These are phyloP conservation scores for Emys orbicularis DNA, from an alignment of 2,797 vertebrate species.

Conservation along the genomic window DNA sequence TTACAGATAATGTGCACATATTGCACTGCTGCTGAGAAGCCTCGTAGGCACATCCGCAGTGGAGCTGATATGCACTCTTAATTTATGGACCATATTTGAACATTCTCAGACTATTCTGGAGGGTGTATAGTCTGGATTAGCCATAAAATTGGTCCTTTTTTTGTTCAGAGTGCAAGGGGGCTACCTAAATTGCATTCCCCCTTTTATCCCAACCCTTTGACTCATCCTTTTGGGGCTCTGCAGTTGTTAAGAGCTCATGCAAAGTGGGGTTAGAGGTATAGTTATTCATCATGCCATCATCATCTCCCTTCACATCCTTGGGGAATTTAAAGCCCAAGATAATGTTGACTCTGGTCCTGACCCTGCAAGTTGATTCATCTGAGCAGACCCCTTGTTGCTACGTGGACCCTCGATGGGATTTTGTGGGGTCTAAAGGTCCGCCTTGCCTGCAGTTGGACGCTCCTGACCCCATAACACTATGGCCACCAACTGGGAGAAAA, in stretches of 20 bases:
- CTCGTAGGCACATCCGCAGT: background rate
- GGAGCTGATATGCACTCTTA: background rate
- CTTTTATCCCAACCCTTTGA: constrained; percentile 16
- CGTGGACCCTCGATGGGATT: background rate
- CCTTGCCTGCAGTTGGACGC: background rate
- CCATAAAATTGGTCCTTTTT: background rate
- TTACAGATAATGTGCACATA: background rate
- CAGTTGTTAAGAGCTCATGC: constrained; percentile 4
- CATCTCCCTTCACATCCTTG: constrained; percentile 54
- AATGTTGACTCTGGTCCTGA: background rate
- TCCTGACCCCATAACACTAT: background rate
- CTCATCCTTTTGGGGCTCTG: background rate
- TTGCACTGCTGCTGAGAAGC: background rate
- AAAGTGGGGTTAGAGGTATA: constrained; percentile 23
- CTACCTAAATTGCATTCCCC: background rate
- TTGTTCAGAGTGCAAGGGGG: background rate
- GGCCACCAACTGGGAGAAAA: background rate
- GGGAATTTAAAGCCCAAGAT: background rate
- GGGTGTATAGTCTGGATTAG: constrained; percentile 13
- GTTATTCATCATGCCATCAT: constrained; percentile 36
- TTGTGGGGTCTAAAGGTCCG: background rate
- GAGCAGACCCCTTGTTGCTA: background rate
- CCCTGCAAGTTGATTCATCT: background rate
- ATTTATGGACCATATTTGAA: constrained; percentile 25
- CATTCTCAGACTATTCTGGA: constrained; percentile 16